Evolutionary conservation across 1,140 invertebrate genomes (phyloP), one percentile per base, ranked within the genome.

Genomic region (Drosophila bifasciata): DNA sequence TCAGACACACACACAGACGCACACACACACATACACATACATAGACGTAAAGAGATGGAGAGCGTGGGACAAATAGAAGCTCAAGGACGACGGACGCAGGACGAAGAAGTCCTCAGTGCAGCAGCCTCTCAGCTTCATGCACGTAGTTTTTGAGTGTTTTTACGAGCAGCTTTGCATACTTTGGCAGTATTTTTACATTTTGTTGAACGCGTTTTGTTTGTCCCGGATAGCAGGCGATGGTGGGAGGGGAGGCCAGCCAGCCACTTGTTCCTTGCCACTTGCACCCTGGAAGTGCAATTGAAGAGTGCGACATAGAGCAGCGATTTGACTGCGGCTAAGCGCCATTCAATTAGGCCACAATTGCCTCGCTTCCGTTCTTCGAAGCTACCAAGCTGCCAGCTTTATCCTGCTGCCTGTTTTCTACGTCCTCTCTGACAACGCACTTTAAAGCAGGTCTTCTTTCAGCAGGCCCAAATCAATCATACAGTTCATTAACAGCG

Each of bases 161-260:
- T 88, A 86, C 85, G 83, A 86, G 83, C 74, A 76, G 83, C 83
- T 86, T 86, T 88, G 77, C 81, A 86, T 85, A 85, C 81, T 85
- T 85, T 85, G 81, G 63, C 77, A 81, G 81, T 80, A 86, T 85
- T 85, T 85, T 85, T 64, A 76, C 81, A 85, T 77, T 86, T 86
- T 74, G 66, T 68, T 68, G 56, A 86, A 51, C 62, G 81, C 81
- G 77, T 79, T 85, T 85, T 85, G 81, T 85, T 85, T 85, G 81
- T 77, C 67, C 72, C 75, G 70, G 76, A 85, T 70, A 51, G 52
- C 53, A 64, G 63, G 51, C 69, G 74, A 28, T 28, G 39, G 1
- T 25, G 50, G 6, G 50, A 9, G 58, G 11, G 13, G 1, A 4
- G 19, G 36, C 9, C 21, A 43, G 49, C n/a, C 44, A 56, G 46